Conservation (phyloP, 2,113 vertebrate genomes). For the Rhinoptilus africanus region DNA sequence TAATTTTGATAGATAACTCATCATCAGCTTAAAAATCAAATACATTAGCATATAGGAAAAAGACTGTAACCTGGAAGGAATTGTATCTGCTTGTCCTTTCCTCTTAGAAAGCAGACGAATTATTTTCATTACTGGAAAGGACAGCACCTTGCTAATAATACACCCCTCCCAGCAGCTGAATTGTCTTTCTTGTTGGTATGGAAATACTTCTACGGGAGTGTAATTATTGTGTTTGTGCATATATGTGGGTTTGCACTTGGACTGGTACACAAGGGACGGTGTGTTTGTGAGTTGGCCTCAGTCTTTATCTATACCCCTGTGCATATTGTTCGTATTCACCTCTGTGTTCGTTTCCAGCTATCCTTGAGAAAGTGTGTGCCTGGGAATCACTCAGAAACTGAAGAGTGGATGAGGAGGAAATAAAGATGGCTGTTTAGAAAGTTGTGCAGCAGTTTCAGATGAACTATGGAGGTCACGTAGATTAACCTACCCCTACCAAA, state of each 20-base stretch:
- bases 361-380: neutral
- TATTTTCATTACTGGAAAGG: neutral
- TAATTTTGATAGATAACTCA: conserved; percentile 16
- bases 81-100: neutral
- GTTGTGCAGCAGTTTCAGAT: conserved; percentile 35
- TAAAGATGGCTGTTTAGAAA: conserved; percentile 35
- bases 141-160: neutral
- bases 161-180: neutral
- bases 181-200: neutral
- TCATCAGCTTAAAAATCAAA: conserved; percentile 7
- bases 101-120: neutral
- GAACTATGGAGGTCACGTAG: conserved; percentile 48
- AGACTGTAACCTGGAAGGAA: neutral
- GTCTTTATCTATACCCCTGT: neutral
- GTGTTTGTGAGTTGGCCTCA: neutral
- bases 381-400: neutral
- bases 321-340: neutral
- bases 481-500: conserved; percentile 56
- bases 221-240: neutral
- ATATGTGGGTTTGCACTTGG: neutral
- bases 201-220: neutral
- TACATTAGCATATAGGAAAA: neutral
- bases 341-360: neutral
- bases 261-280: neutral
- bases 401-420: neutral